Percentiles rank a stretch among this genome's conserved stretches.
phyloP scores from a whole-genome alignment of 2,888 invertebrate genomes.

The Saturnia pavonia region DNA sequence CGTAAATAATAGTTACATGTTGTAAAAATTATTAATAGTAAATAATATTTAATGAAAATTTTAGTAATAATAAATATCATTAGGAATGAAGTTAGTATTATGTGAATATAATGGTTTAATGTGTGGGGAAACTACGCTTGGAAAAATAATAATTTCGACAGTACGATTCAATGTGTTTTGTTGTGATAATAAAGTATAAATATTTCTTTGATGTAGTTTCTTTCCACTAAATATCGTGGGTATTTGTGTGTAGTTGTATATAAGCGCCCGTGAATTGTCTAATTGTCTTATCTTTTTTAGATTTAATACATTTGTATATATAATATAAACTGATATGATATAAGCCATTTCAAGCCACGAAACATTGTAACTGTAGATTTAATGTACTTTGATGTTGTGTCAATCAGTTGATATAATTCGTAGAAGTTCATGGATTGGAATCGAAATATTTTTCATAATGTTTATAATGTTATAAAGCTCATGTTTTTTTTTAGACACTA shows the following conservation, averaged over 20 bases:
- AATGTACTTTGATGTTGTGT: neutral
- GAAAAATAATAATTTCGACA: conserved; percentile 72
- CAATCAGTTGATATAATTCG: neutral
- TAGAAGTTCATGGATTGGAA: neutral
- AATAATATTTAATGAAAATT: conserved; percentile 13
- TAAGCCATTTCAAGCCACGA: conserved; percentile 1
- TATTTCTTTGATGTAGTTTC: conserved; percentile 75
- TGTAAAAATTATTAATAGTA: conserved; percentile 60
- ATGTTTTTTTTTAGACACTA: too few species aligned
- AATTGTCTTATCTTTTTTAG: neutral
- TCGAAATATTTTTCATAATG: neutral
- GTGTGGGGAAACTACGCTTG: conserved; percentile 82
- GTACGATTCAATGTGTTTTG: conserved; percentile 67
- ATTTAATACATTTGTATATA: neutral
- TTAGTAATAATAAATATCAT: neutral
- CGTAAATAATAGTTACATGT: conserved; percentile 27
- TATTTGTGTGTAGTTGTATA: conserved; percentile 38
- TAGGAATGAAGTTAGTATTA: conserved; percentile 5
- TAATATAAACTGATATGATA: neutral
- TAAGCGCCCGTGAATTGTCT: neutral
- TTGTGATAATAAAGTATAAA: conserved; percentile 49
- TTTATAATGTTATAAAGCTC: too few species aligned
- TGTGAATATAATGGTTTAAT: conserved; percentile 53
- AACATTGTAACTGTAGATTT: conserved; percentile 8
- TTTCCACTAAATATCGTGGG: conserved; percentile 63